A percentile compares a stretch with the other conserved stretches of the same genome.
Evolutionary conservation across 2,797 vertebrate genomes (phyloP).

Genomic region (Amphiprion clarkii): DNA sequence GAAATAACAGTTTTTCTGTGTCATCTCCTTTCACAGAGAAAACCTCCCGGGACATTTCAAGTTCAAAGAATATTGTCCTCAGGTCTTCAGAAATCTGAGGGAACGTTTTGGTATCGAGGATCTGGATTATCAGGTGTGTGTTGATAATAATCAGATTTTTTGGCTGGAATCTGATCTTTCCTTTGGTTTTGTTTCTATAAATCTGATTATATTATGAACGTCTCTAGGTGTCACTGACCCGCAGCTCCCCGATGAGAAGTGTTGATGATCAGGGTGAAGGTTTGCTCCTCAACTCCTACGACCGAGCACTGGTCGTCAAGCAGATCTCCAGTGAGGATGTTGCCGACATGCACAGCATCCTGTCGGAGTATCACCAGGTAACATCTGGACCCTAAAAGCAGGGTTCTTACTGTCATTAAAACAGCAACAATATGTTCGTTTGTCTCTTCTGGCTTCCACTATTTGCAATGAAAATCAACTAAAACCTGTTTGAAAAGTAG

Average conservation of each 20-base stretch:
- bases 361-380: constrained; percentile 95
- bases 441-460: not conserved
- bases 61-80: constrained; percentile 97
- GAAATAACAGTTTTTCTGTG: accelerated
- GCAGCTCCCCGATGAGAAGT: constrained; percentile 88
- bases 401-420: not conserved
- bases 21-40: constrained; percentile 84
- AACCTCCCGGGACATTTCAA: constrained; percentile 97
- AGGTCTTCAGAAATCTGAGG: constrained; percentile 95
- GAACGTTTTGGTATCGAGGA: constrained; percentile 95
- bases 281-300: constrained; percentile 92
- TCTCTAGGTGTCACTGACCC: constrained; percentile 90
- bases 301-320: constrained; percentile 93
- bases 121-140: constrained; percentile 89
- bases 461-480: not conserved
- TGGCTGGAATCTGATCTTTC: no score
- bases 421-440: not conserved
- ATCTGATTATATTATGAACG: no score
- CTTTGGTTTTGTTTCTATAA: no score
- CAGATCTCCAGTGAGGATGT: constrained; percentile 96
- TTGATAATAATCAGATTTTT: no score
- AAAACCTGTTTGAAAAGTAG: not conserved
- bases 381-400: not conserved
- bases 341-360: constrained; percentile 93
- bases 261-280: constrained; percentile 87